Evolutionary conservation across 2,888 invertebrate genomes (phyloP), one percentile per base, ranked within the genome.

Genomic region (Allolobophora icterica): DNA sequence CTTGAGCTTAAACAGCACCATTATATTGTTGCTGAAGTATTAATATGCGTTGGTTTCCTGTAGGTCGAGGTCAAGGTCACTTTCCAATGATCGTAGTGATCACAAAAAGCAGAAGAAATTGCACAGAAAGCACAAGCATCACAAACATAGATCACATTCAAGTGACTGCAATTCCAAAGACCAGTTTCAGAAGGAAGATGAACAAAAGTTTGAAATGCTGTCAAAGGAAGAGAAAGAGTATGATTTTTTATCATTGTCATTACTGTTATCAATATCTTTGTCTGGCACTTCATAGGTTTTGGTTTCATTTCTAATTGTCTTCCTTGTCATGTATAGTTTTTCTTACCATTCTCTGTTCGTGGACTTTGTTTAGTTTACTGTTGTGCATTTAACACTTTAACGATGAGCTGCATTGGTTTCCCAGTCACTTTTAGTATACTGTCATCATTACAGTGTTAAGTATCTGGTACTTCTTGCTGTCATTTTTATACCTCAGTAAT

Each of bases 211-310:
- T 87, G 87, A 35, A 35, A 38, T 35, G 38, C 87, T 87, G 38
- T 87, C 87, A 35, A 87, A 87, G 38, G 87, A 87, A 87, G 87
- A 87, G 87, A 87, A 87, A 87, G n/a, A 5, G 87, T 87, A 38
- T 21, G 38, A n/a, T 87, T 33, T 34, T n/a, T 71, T 71, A n/a
- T 71, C 71, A 71, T 71, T 17, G 8, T 71, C n/a, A n/a, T 30
- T n/a, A 8, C 11, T 71, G 71, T 71, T n/a, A 71, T n/a, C 71
- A 71, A 71, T 71, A 71, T 11, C 30, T 71, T n/a, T 52, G 45
- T 45, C 8, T 19, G 19, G 45, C 52, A 30, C 4, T n/a, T n/a
- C 5, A 8, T n/a, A 13, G 17, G 30, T 30, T 71, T 71, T 30
- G 11, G 30, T 71, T n/a, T 71, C 71, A 71, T n/a, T 30, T 71